A percentile compares a stretch with the other conserved stretches of the same genome.
Evolutionary conservation across 2,888 invertebrate genomes (phyloP).

Genomic region (Belgica antarctica): DNA sequence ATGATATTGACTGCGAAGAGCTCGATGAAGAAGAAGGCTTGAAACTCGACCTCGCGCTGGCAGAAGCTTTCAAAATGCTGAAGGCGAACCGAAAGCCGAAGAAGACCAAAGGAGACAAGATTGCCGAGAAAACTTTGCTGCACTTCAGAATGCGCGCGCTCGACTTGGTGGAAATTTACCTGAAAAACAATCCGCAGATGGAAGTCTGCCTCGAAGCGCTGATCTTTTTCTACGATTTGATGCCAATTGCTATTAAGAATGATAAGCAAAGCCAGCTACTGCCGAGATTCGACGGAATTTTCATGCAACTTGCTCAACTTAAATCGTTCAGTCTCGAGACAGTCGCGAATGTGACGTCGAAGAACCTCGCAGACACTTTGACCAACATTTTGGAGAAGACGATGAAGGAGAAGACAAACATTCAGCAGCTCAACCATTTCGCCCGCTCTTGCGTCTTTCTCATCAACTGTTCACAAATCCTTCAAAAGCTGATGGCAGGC

Average conservation of each 20-base stretch:
- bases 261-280: slow-evolving; percentile 53
- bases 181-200: slow-evolving; percentile 66
- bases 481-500: slow-evolving; percentile 19
- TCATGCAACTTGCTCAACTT: slow-evolving; percentile 7
- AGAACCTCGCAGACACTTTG: slow-evolving; percentile 22
- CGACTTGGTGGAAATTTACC: slow-evolving; percentile 70
- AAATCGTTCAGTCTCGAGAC: slow-evolving; percentile 41
- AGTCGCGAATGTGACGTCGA: slow-evolving; percentile 29
- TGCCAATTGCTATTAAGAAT: slow-evolving; percentile 66
- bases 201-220: slow-evolving; percentile 67
- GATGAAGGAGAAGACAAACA: slow-evolving; percentile 26
- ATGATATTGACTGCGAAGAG: slow-evolving; percentile 69
- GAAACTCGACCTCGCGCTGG: slow-evolving; percentile 68
- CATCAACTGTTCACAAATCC: slow-evolving; percentile 32
- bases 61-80: slow-evolving; percentile 64
- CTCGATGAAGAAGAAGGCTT: slow-evolving; percentile 75
- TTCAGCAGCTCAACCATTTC: slow-evolving; percentile 31
- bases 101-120: slow-evolving; percentile 60
- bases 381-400: slow-evolving; percentile 42
- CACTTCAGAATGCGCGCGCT: slow-evolving; percentile 73
- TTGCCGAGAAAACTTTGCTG: slow-evolving; percentile 65
- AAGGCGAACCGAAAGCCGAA: slow-evolving; percentile 49
- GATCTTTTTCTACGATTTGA: slow-evolving; percentile 64
- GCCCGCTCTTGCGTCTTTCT: slow-evolving; percentile 24
- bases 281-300: slow-evolving; percentile 43